phyloP scores from a whole-genome alignment of 2,888 invertebrate genomes.

The Pemphredon lugubris region DNA sequence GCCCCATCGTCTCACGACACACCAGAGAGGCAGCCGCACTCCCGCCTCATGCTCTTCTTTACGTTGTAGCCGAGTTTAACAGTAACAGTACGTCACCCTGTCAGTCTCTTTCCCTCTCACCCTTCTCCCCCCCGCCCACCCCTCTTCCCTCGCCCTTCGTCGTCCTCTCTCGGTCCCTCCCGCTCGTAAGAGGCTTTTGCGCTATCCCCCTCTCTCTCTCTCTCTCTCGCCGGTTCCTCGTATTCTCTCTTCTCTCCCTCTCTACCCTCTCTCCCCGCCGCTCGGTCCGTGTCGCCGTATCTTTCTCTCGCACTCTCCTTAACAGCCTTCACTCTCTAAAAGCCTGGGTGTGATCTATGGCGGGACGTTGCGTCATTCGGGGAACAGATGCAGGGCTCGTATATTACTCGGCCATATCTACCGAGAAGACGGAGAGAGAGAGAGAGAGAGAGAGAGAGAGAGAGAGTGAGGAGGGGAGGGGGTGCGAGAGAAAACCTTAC shows the following conservation, averaged over 20 bases:
- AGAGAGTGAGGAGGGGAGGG: constrained; percentile 41
- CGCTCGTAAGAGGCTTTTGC: too few species aligned
- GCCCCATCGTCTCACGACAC: constrained; percentile 30
- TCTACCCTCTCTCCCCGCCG: constrained; percentile 37
- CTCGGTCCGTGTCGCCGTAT: constrained; percentile 68
- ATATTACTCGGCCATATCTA: constrained; percentile 80
- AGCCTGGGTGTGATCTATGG: constrained; percentile 85
- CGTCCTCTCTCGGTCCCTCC: constrained; percentile 17
- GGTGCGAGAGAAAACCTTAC: constrained; percentile 50
- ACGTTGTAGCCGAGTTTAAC: constrained; percentile 74
- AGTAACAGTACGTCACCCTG: constrained; percentile 79
- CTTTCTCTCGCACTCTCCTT: constrained; percentile 66
- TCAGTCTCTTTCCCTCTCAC: constrained; percentile 62
- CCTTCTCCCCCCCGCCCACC: constrained; percentile 36
- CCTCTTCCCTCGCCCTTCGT: constrained; percentile 25
- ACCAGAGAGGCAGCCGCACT: constrained; percentile 54
- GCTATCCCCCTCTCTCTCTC: constrained; percentile 38
- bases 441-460: constrained; percentile 46
- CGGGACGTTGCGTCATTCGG: constrained; percentile 86
- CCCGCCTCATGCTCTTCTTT: constrained; percentile 64
- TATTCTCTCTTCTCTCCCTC: constrained; percentile 35
- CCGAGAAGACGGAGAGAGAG: constrained; percentile 59
- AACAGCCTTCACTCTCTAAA: constrained; percentile 84
- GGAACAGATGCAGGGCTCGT: constrained; percentile 81
- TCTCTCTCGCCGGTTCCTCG: constrained; percentile 30